phyloP scores from a whole-genome alignment of 92 coral and sea anemone species.

The Palythoa heliodiscus region DNA sequence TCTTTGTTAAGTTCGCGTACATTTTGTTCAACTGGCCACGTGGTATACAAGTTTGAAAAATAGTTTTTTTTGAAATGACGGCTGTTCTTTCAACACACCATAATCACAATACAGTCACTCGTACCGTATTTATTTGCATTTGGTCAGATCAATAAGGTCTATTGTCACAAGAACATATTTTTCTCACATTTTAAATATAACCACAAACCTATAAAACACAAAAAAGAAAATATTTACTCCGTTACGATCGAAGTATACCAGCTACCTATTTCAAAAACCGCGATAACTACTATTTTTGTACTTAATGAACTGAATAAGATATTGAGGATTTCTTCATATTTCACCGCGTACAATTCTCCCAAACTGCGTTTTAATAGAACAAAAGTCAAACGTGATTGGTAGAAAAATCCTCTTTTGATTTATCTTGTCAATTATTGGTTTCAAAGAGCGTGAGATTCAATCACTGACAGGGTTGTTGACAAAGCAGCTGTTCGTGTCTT shows the following conservation, averaged over 20 bases:
- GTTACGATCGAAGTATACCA: background rate
- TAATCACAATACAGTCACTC: conserved; percentile 32
- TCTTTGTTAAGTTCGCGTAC: background rate
- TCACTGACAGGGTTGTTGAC: background rate
- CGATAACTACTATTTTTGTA: background rate
- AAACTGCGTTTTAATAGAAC: conserved; percentile 33
- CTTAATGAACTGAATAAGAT: background rate
- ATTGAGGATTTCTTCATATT: conserved; percentile 14
- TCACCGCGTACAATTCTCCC: conserved; percentile 37
- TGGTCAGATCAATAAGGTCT: conserved; percentile 40
- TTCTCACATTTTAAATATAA: conserved; percentile 37
- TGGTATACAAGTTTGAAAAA: conserved; percentile 25
- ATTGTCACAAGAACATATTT: conserved; percentile 32
- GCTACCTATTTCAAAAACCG: background rate
- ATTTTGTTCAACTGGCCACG: conserved; percentile 18
- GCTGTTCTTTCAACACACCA: conserved; percentile 32
- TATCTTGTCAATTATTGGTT: conserved; percentile 39
- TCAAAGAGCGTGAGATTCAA: conserved; percentile 30
- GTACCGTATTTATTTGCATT: conserved; percentile 45
- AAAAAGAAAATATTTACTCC: background rate
- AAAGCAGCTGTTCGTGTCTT: conserved; percentile 22
- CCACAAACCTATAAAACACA: conserved; percentile 29
- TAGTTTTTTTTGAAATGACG: conserved; percentile 28
- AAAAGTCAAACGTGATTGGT: conserved; percentile 35
- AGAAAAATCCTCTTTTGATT: conserved; percentile 21